Evolutionary conservation across 2,797 vertebrate species (phyloP).

Genomic region (Cyclura pinguis): DNA sequence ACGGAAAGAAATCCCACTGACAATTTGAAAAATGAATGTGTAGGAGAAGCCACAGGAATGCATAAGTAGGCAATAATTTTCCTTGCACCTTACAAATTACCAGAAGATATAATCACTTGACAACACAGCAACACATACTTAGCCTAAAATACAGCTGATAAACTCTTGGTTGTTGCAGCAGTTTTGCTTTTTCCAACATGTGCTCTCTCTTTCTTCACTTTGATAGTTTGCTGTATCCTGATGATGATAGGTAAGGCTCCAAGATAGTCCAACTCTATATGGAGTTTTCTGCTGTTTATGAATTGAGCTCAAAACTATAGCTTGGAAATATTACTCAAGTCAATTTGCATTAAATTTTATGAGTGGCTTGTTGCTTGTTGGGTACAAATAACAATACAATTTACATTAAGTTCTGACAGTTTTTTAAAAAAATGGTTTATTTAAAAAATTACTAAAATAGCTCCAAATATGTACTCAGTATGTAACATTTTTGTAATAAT

Average conservation of each 20-base stretch:
- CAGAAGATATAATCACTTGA: not conserved
- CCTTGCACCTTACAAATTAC: not conserved
- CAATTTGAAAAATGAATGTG: not conserved
- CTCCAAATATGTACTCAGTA: not conserved
- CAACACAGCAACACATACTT: slow-evolving; percentile 2
- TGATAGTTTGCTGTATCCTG: not conserved
- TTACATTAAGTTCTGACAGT: no score
- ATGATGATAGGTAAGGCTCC: not conserved
- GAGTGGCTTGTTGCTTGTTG: not conserved
- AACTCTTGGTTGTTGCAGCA: not conserved
- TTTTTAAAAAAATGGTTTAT: no score
- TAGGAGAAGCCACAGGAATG: not conserved
- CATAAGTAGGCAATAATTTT: slow-evolving; percentile 3
- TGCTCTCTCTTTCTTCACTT: not conserved
- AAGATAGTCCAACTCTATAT: not conserved
- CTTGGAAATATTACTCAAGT: not conserved
- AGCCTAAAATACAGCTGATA: not conserved
- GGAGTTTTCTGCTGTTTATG: not conserved
- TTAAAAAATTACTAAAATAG: no score
- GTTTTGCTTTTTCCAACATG: not conserved
- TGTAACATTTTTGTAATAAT: not conserved
- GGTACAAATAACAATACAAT: no score
- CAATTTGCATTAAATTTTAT: not conserved
- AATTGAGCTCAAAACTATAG: not conserved
- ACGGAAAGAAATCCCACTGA: not conserved